Percentiles rank a stretch among this genome's conserved stretches.
These are phyloP conservation scores for Holacanthus passer DNA, from an alignment of 2,113 vertebrate species.

Conservation along the genomic window DNA sequence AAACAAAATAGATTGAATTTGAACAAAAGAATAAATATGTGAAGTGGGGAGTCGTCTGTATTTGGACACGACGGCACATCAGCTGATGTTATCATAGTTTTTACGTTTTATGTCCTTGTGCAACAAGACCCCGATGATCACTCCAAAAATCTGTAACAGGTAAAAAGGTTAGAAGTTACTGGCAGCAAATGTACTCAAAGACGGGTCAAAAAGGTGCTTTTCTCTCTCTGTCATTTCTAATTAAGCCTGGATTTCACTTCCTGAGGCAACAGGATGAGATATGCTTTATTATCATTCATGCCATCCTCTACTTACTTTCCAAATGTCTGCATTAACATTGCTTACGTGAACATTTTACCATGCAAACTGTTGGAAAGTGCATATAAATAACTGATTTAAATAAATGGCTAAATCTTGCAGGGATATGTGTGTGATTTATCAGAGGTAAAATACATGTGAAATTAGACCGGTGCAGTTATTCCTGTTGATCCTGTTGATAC, in stretches of 20 bases:
- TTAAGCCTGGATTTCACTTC: slow-evolving; percentile 47
- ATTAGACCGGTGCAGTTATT: too few relatives aligned
- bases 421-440: too few relatives aligned
- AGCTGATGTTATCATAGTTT: slow-evolving; percentile 37
- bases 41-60: background rate
- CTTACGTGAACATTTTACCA: background rate
- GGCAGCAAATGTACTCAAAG: slow-evolving; percentile 40
- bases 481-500: background rate
- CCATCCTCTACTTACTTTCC: slow-evolving; percentile 22
- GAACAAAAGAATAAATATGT: background rate
- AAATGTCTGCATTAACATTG: slow-evolving; percentile 46
- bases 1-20: background rate
- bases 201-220: slow-evolving; percentile 11
- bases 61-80: background rate
- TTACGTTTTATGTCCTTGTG: slow-evolving; percentile 32
- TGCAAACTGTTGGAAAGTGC: background rate
- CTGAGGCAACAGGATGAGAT: slow-evolving; percentile 33
- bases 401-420: slow-evolving; percentile 3
- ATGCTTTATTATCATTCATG: slow-evolving; percentile 48
- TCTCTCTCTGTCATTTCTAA: slow-evolving; percentile 32
- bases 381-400: background rate
- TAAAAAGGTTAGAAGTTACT: slow-evolving; percentile 43
- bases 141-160: slow-evolving; percentile 51
- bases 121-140: slow-evolving; percentile 24
- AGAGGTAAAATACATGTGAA: too few relatives aligned